Conservation (phyloP, 2,797 vertebrate genomes). For the Anabacerthia variegaticeps region DNA sequence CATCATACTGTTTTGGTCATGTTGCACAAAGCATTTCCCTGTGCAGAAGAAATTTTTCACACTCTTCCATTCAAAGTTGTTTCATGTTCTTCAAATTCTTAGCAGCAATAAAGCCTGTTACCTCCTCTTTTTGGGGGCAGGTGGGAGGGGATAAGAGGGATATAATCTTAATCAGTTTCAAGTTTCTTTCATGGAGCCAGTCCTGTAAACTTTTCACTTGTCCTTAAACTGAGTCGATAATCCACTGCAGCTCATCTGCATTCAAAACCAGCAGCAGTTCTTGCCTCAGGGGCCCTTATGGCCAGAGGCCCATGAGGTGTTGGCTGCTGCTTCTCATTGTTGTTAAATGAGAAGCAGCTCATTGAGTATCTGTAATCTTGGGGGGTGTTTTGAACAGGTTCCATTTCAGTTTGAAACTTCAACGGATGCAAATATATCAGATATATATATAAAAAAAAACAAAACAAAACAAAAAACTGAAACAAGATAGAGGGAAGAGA, state of each 20-base stretch:
- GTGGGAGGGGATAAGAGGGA: not conserved
- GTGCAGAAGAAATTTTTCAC: not conserved
- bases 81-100: not conserved
- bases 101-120: not conserved
- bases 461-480: not conserved
- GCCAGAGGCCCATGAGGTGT: not conserved
- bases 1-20: not conserved
- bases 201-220: not conserved
- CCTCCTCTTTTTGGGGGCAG: not conserved
- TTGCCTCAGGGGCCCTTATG: conserved; percentile 47
- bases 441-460: not conserved
- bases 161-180: not conserved
- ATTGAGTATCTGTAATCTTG: not conserved
- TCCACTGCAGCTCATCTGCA: not conserved
- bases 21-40: not conserved
- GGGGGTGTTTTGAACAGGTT: not conserved
- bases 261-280: not conserved
- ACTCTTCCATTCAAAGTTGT: not conserved
- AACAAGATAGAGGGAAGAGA: not conserved
- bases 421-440: not conserved
- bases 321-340: not conserved
- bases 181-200: not conserved
- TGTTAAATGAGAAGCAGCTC: conserved; percentile 1
- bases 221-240: not conserved
- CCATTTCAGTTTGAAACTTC: not conserved